Base-by-base conservation (phyloP, 2,113 vertebrate species). In the Cacatua alba region DNA sequence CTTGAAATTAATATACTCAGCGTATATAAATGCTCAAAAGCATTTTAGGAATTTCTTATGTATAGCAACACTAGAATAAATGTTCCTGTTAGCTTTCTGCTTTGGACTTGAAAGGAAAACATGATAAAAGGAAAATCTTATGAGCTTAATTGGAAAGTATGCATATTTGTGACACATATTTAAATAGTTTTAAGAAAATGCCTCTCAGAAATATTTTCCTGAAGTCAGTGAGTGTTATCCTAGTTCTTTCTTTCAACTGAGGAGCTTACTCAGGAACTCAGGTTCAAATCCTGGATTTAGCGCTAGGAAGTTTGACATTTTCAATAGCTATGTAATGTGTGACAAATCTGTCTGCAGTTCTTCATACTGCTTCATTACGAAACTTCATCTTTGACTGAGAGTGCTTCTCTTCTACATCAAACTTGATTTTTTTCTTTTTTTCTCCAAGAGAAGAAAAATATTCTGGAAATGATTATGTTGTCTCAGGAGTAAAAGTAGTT, bases 221-320 rank as follows among this genome's bases (percentile, higher is more conserved):
- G 51, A 82, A 68, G n/a, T 64, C 1, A 0, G 4, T 60, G 18
- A 0, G 3, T 55, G 18, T 71, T 63, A 84, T n/a, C 44, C 6
- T 57, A 70, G 14, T 21, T 93, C 51, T 53, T 90, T 63, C 64
- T 82, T 93, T 90, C 37, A 79, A 25, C 29, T 71, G 51, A 46
- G 24, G 15, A 81, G 29, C 77, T 84, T 89, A 76, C 43, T 88
- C 52, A 39, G 72, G 48, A 81, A 13, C 31, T 77, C 6, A 0
- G 59, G 24, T 18, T 76, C 79, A 93, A 92, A 92, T 89, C 77
- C 59, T 86, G 93, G 43, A 82, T 92, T 89, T 89, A 70, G 25
- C 0, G 0, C 21, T 74, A 55, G n/a, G 37, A 86, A 49, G 33
- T 75, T 15, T 92, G 90, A 84, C 64, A 82, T 88, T 92, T 92